phyloP scores from a whole-genome alignment of 2,797 vertebrate genomes.

The Channallabes apus region DNA sequence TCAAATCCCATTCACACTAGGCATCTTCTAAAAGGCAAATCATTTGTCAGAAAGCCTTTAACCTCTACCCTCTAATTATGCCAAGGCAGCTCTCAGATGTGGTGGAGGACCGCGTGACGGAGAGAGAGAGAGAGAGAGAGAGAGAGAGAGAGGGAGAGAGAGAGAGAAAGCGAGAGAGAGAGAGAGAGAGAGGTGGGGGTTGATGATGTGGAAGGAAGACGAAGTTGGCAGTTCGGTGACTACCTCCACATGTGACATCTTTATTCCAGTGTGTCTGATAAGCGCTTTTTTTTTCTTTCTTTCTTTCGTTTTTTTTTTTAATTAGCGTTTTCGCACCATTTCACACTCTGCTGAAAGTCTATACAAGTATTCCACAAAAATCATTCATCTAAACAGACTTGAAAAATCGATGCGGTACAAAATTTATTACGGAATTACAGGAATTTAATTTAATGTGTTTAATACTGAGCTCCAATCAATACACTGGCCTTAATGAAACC shows the following conservation, averaged over 20 bases:
- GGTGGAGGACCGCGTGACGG: slow-evolving; percentile 24
- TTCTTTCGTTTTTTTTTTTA: slow-evolving; percentile 2
- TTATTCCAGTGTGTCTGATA: slow-evolving; percentile 42
- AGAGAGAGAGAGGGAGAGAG: background rate
- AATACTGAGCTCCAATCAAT: background rate
- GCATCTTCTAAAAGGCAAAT: slow-evolving; percentile 16
- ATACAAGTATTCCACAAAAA: background rate
- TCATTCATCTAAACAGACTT: background rate
- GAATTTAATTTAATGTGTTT: background rate
- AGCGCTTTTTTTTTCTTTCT: background rate
- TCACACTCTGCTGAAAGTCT: background rate
- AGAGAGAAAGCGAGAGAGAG: background rate
- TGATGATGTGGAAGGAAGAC: slow-evolving; percentile 44
- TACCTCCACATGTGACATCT: slow-evolving; percentile 33
- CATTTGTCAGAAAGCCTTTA: slow-evolving; percentile 40
- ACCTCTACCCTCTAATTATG: slow-evolving; percentile 53
- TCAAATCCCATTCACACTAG: background rate
- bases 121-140: background rate
- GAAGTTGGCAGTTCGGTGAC: slow-evolving; percentile 34
- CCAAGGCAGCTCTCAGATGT: slow-evolving; percentile 28
- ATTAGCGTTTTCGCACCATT: slow-evolving; percentile 2
- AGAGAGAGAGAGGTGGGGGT: background rate
- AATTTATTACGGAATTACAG: slow-evolving; percentile 9
- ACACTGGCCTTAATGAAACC: slow-evolving; percentile 24
- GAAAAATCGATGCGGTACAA: slow-evolving; percentile 2